A percentile compares a stretch with the other conserved stretches of the same genome.
Conservation (phyloP, 2,797 vertebrate genomes). For the Decapterus maruadsi region DNA sequence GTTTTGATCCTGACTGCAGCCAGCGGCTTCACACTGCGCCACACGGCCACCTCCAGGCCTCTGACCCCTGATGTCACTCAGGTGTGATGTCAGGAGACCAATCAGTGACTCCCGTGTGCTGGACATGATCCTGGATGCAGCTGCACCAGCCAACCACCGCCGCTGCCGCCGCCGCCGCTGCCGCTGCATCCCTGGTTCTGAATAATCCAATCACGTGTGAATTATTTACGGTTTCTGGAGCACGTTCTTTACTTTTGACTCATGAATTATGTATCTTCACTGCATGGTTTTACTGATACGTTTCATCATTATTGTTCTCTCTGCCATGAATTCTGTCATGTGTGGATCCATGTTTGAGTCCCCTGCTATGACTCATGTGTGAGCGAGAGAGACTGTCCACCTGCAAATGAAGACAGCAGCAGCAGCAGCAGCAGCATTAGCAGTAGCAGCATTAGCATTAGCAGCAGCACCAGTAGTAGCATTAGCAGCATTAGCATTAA, state of each 20-base stretch:
- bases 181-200: slow-evolving; percentile 37
- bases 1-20: slow-evolving; percentile 64
- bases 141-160: slow-evolving; percentile 49
- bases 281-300: slow-evolving; percentile 68
- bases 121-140: slow-evolving; percentile 53
- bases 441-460: neutral
- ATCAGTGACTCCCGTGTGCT: slow-evolving; percentile 10
- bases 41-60: too few species aligned
- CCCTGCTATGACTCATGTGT: slow-evolving; percentile 56
- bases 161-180: too few species aligned
- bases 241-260: slow-evolving; percentile 72
- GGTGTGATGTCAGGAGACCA: slow-evolving; percentile 17
- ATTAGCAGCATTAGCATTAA: too few species aligned
- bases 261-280: slow-evolving; percentile 77
- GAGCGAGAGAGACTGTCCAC: slow-evolving; percentile 56
- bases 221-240: slow-evolving; percentile 77
- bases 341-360: slow-evolving; percentile 66
- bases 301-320: slow-evolving; percentile 77
- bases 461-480: neutral
- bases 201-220: slow-evolving; percentile 81
- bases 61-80: slow-evolving; percentile 4
- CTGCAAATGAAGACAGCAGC: slow-evolving; percentile 54
- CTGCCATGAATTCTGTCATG: slow-evolving; percentile 62
- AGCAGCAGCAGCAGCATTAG: too few species aligned
- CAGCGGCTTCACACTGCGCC: too few species aligned